Percentiles rank a stretch among this genome's conserved stretches.
Evolutionary conservation across 2,888 invertebrate genomes (phyloP).

Genomic region (Saturnia pavonia): DNA sequence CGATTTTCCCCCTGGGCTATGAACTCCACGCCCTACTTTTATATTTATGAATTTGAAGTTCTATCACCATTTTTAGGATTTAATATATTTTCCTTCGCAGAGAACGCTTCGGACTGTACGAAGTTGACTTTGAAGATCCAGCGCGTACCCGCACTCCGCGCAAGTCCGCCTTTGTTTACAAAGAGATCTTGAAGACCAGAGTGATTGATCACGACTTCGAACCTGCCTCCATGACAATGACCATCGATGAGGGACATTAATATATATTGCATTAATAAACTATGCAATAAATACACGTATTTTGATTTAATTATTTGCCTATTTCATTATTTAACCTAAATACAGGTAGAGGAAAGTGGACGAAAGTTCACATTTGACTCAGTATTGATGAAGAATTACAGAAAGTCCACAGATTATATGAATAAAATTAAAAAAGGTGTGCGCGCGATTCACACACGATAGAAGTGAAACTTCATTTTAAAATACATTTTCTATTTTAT

Average conservation of each 20-base stretch:
- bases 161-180: conserved; percentile 81
- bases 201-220: conserved; percentile 57
- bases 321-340: background rate
- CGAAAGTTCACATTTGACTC: no score
- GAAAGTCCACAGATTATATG: no score
- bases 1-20: no score
- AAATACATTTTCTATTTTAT: no score
- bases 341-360: background rate
- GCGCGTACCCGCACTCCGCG: conserved; percentile 83
- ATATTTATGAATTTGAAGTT: no score
- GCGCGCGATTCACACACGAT: no score
- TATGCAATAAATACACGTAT: no score
- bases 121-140: conserved; percentile 84
- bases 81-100: conserved; percentile 57
- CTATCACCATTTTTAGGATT: no score
- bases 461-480: no score
- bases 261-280: background rate
- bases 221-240: conserved; percentile 54
- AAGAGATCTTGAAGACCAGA: conserved; percentile 75
- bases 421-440: no score
- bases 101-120: conserved; percentile 85
- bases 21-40: no score
- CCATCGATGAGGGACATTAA: conserved; percentile 53
- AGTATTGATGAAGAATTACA: no score
- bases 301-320: background rate